These are phyloP conservation scores for Trachelus troglodyta DNA, from an alignment of 2,888 invertebrate species.

Conservation along the genomic window DNA sequence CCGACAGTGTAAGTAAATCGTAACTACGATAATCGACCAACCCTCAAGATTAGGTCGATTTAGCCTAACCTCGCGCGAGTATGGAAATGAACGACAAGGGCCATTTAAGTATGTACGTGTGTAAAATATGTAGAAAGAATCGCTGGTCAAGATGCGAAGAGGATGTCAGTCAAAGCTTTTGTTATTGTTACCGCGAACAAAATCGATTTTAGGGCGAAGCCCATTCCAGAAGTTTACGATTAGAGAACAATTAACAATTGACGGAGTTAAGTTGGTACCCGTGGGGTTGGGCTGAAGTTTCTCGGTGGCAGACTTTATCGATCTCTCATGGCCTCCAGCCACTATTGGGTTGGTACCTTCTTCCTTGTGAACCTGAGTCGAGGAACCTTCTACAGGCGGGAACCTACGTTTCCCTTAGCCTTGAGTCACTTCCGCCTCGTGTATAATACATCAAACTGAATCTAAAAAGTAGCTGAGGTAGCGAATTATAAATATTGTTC, in stretches of 20 bases:
- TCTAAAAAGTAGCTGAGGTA: not conserved
- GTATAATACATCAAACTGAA: not conserved
- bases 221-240: conserved; percentile 42
- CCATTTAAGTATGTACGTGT: not conserved
- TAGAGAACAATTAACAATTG: conserved; percentile 49
- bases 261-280: conserved; percentile 39
- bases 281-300: conserved; percentile 26
- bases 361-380: conserved; percentile 28
- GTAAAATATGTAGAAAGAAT: not conserved
- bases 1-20: not conserved
- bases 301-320: conserved; percentile 30
- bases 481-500: not conserved
- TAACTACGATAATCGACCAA: not conserved
- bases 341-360: conserved; percentile 35
- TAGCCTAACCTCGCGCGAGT: not conserved
- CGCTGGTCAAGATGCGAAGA: not conserved
- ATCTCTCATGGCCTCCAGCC: conserved; percentile 30
- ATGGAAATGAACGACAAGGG: not conserved
- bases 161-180: not conserved
- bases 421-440: not conserved
- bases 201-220: conserved; percentile 14
- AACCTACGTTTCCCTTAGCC: not conserved
- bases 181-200: not conserved
- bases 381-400: not conserved
- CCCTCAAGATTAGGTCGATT: not conserved